Evolutionary conservation across 2,888 invertebrate species (phyloP).

Genomic region (Chloromyia formosa): DNA sequence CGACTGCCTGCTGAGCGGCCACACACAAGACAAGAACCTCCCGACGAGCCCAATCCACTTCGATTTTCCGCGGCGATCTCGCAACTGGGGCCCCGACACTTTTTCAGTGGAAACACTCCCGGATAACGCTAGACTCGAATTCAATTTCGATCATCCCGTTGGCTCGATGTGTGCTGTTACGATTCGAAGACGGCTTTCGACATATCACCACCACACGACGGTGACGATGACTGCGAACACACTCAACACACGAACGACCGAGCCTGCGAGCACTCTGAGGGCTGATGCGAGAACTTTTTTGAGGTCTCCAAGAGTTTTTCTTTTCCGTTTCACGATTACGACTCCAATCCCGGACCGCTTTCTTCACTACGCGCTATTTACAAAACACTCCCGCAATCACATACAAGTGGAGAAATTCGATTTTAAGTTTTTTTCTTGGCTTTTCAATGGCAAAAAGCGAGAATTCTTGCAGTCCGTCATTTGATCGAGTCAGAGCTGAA

Average conservation of each 20-base stretch:
- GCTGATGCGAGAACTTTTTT: not conserved
- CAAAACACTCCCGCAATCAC: constrained; percentile 28
- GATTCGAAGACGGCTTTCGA: constrained; percentile 33
- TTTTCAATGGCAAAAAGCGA: constrained; percentile 34
- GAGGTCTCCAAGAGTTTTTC: constrained; percentile 21
- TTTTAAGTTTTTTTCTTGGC: constrained; percentile 38
- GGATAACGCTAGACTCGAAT: constrained; percentile 15
- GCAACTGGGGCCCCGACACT: not conserved
- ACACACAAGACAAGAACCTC: not conserved
- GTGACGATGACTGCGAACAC: constrained; percentile 33
- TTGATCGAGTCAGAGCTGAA: constrained; percentile 54
- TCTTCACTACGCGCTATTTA: constrained; percentile 21
- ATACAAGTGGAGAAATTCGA: constrained; percentile 2
- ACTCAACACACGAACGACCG: constrained; percentile 22
- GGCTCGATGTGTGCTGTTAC: constrained; percentile 22
- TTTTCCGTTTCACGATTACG: constrained; percentile 1
- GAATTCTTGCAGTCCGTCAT: constrained; percentile 53
- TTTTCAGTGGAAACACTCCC: constrained; percentile 40
- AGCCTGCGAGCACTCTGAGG: not conserved
- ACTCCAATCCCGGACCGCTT: constrained; percentile 19
- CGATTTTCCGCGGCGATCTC: constrained; percentile 44
- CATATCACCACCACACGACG: constrained; percentile 31
- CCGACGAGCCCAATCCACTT: constrained; percentile 1
- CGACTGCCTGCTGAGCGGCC: not conserved
- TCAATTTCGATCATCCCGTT: constrained; percentile 21